These are phyloP conservation scores for Palaemon carinicauda DNA, from an alignment of 1,140 invertebrate genomes.

Conservation along the genomic window DNA sequence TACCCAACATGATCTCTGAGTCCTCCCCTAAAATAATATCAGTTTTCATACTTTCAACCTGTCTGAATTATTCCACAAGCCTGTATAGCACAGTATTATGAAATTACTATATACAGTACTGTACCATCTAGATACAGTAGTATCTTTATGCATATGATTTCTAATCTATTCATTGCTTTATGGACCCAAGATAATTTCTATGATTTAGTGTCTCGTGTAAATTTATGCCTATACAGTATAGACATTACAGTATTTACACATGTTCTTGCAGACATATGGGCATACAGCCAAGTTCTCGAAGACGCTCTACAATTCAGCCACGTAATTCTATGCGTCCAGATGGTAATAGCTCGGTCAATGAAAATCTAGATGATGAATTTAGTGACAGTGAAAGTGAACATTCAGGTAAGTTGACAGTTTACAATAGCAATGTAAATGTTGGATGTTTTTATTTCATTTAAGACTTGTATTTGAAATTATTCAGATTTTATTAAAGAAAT, in stretches of 20 bases:
- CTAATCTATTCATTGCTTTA: no score
- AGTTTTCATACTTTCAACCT: no score
- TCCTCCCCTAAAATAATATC: no score
- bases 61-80: no score
- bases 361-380: slow-evolving; percentile 5
- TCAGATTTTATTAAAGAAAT: no score
- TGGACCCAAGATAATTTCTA: neutral
- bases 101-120: no score
- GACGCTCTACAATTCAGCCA: slow-evolving; percentile 36
- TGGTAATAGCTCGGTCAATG: neutral
- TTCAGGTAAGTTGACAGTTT: slow-evolving; percentile 12
- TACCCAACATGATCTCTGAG: no score
- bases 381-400: slow-evolving; percentile 46
- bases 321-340: slow-evolving; percentile 29
- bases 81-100: no score
- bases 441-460: neutral
- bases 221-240: neutral
- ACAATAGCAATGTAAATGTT: neutral
- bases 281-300: slow-evolving; percentile 17
- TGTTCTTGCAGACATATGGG: slow-evolving; percentile 45
- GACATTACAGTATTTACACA: neutral
- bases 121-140: no score
- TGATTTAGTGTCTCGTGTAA: neutral
- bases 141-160: no score
- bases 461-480: no score